A percentile compares a stretch with the other conserved stretches of the same genome.
Conservation (phyloP, 2,888 invertebrate genomes). For the Oligia strigilis region DNA sequence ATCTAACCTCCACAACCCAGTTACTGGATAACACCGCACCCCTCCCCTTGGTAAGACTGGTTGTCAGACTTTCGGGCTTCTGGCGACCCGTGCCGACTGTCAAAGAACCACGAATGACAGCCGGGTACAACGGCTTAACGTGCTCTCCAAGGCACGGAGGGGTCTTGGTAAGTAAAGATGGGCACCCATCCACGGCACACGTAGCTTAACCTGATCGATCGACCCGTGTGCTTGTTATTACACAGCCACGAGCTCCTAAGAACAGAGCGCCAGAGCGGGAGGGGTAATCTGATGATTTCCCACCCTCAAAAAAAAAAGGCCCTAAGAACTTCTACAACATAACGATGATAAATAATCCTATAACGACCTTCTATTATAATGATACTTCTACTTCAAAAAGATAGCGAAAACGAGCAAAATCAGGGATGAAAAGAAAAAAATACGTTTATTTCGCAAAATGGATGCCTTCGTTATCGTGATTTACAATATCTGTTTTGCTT, state of each 20-base stretch:
- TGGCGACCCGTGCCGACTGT: not conserved
- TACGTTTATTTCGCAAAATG: constrained; percentile 68
- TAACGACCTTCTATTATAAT: constrained; percentile 25
- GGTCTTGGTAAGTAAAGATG: not conserved
- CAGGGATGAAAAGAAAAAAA: constrained; percentile 66
- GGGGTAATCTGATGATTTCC: no score
- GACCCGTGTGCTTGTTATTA: not conserved
- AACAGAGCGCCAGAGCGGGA: no score
- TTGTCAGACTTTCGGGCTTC: not conserved
- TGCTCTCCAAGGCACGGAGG: not conserved
- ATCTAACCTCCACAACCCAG: no score
- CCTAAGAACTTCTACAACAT: not conserved
- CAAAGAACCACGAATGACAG: no score
- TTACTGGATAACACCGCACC: no score
- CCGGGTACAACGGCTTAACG: not conserved
- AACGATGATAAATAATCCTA: constrained; percentile 38
- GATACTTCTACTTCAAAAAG: constrained; percentile 38
- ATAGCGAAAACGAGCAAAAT: constrained; percentile 57
- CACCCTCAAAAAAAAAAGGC: no score
- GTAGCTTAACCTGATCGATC: not conserved
- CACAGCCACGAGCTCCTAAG: not conserved
- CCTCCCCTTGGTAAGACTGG: not conserved
- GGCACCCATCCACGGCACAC: not conserved
- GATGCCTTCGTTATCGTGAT: constrained; percentile 78
- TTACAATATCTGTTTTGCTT: constrained; percentile 73